Base-by-base conservation (phyloP, 2,888 invertebrate genomes). In the Nomada flava region DNA sequence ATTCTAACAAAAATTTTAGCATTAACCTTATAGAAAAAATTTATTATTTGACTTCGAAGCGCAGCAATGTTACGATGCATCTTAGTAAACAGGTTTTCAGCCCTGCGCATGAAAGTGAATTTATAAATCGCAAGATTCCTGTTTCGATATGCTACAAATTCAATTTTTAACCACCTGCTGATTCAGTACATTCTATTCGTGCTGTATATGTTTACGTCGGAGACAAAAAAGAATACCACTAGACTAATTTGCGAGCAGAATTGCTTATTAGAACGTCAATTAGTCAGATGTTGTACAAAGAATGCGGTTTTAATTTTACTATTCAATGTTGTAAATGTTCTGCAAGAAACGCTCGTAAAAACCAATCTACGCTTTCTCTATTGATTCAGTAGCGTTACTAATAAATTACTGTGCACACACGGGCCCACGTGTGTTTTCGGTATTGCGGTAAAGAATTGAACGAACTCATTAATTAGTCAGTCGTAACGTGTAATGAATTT, bases 341-440 rank as follows among this genome's bases (percentile, higher is more conserved):
- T 2, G 72, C 36, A 70, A 76, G 13, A 76, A 69, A 10, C 9
- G 9, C 0, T 20, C 0, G 63, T 44, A 68, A 68, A 63, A 70
- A 77, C 20, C 36, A 47, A 29, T 42, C 29, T 13, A 3, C n/a
- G 4, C 50, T 13, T 10, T 68, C 63, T 47, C 10, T 18, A 55
- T 71, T 15, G 42, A 42, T 53, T 60, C 47, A 36, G 36, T 11
- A 7, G 44, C 26, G 63, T 74, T 60, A 26, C 55, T 69, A 55
- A 62, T 59, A 70, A 74, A 70, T 65, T 70, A 70, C 60, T 47
- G 52, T 20, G n/a, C 69, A 60, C 44, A 65, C 63, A 73, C 15
- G 29, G 26, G 70, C 7, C 13, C 62, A 72, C 70, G 50, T 11
- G 65, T 47, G 36, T 36, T 36, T 36, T 36, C 5, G 36, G 36